A percentile compares a stretch with the other conserved stretches of the same genome.
Conservation (phyloP, 1,140 invertebrate genomes). For the Musca vetustissima region DNA sequence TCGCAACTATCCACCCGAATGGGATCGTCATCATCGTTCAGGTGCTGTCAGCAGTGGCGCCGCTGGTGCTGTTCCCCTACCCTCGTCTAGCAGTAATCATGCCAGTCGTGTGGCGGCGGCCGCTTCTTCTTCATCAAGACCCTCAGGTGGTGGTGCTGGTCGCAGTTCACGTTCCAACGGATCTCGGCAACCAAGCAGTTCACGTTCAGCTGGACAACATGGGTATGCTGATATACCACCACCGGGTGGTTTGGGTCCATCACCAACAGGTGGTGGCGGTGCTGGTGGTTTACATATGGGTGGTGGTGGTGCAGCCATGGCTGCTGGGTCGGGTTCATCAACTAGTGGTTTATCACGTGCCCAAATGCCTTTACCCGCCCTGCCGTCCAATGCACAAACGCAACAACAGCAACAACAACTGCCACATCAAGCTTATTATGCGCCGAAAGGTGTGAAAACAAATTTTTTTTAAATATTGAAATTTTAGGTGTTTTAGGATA, state of each 20-base stretch:
- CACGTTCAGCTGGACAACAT: slow-evolving; percentile 42
- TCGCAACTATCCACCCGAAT: slow-evolving; percentile 42
- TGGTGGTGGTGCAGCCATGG: slow-evolving; percentile 24
- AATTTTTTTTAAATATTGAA: slow-evolving; percentile 21
- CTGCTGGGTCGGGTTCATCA: slow-evolving; percentile 21
- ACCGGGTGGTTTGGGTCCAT: slow-evolving; percentile 7
- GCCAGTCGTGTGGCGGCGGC: slow-evolving; percentile 39
- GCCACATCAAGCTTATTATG: slow-evolving; percentile 68
- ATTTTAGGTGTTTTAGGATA: neutral
- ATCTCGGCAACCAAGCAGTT: slow-evolving; percentile 27
- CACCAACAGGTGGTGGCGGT: slow-evolving; percentile 18
- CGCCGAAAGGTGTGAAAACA: slow-evolving; percentile 64
- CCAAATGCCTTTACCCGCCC: slow-evolving; percentile 49
- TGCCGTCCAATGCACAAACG: slow-evolving; percentile 43
- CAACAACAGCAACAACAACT: slow-evolving; percentile 39
- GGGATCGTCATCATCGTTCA: slow-evolving; percentile 43
- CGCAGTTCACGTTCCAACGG: slow-evolving; percentile 41
- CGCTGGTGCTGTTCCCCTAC: slow-evolving; percentile 44
- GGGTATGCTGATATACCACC: slow-evolving; percentile 38
- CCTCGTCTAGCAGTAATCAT: slow-evolving; percentile 34
- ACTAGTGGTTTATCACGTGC: slow-evolving; percentile 43
- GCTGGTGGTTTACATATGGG: slow-evolving; percentile 23
- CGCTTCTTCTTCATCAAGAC: neutral
- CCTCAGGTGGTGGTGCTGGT: slow-evolving; percentile 51
- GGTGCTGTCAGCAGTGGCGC: slow-evolving; percentile 31